phyloP scores from a whole-genome alignment of 2,797 vertebrate genomes.

The Microctenopoma steveboyesi region DNA sequence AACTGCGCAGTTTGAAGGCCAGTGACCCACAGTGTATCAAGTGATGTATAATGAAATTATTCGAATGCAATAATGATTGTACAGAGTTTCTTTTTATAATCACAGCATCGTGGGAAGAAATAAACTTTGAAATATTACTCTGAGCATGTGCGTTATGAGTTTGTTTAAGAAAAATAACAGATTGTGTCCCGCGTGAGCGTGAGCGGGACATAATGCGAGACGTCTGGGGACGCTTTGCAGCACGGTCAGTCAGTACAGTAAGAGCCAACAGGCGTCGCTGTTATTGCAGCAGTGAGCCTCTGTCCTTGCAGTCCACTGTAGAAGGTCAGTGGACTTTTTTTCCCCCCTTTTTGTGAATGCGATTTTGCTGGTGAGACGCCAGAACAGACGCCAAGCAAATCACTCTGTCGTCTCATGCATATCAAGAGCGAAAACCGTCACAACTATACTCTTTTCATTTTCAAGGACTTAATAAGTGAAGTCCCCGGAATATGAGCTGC shows the following conservation, averaged over 20 bases:
- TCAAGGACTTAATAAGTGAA: constrained; percentile 9
- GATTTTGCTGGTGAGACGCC: constrained; percentile 63
- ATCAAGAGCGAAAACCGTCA: constrained; percentile 22
- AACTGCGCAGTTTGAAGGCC: constrained; percentile 56
- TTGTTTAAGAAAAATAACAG: neutral
- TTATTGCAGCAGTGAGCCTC: constrained; percentile 59
- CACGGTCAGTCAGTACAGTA: constrained; percentile 14
- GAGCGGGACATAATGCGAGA: neutral
- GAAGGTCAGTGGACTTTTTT: constrained; percentile 69
- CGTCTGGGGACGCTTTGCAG: constrained; percentile 3
- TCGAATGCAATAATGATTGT: constrained; percentile 79
- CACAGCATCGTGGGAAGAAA: constrained; percentile 72
- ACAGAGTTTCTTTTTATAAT: constrained; percentile 70
- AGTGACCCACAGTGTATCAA: constrained; percentile 63
- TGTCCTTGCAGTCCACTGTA: constrained; percentile 69
- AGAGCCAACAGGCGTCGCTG: constrained; percentile 75
- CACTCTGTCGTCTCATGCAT: constrained; percentile 36
- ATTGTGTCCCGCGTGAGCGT: neutral
- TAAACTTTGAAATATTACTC: constrained; percentile 79
- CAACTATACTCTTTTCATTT: constrained; percentile 20
- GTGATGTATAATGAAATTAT: constrained; percentile 61
- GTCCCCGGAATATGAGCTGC: constrained; percentile 13
- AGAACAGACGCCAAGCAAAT: constrained; percentile 52
- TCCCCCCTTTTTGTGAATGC: constrained; percentile 34
- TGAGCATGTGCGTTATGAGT: constrained; percentile 22